phyloP scores from a whole-genome alignment of 2,888 invertebrate species.

The Deilephila elpenor region DNA sequence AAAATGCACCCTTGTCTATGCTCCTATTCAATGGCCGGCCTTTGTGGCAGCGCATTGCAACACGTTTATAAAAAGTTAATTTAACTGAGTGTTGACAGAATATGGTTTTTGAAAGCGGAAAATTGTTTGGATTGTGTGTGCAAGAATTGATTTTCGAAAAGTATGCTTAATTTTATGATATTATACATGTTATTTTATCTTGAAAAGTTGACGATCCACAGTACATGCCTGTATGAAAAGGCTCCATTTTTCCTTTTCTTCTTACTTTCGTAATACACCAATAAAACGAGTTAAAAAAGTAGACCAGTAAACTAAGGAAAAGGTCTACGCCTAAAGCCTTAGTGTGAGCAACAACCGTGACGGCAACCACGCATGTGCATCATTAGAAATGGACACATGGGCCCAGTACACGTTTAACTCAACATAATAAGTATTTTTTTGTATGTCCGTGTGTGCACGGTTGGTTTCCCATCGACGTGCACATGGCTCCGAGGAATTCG shows the following conservation, averaged over 20 bases:
- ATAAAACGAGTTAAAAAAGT: too few species aligned
- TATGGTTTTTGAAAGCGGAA: constrained; percentile 14
- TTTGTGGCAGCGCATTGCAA: constrained; percentile 38
- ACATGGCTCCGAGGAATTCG: constrained; percentile 82
- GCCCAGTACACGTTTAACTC: constrained; percentile 12
- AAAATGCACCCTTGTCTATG: constrained; percentile 62
- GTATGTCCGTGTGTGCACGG: constrained; percentile 66
- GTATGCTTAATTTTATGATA: too few species aligned
- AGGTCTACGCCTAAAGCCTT: background rate
- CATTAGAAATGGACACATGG: constrained; percentile 23
- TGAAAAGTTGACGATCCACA: too few species aligned
- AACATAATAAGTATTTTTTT: constrained; percentile 57
- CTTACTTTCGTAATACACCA: too few species aligned
- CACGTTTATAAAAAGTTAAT: constrained; percentile 31
- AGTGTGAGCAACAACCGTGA: background rate
- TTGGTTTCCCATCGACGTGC: constrained; percentile 79
- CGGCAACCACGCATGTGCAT: constrained; percentile 21
- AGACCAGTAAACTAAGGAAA: too few species aligned
- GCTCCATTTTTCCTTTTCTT: too few species aligned
- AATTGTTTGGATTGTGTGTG: background rate
- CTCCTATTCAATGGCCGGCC: constrained; percentile 47
- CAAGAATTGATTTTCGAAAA: too few species aligned
- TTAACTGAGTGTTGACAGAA: constrained; percentile 26
- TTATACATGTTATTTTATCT: too few species aligned
- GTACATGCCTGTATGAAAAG: too few species aligned